Conservation (phyloP, 2,888 invertebrate genomes). For the Apamea monoglypha region DNA sequence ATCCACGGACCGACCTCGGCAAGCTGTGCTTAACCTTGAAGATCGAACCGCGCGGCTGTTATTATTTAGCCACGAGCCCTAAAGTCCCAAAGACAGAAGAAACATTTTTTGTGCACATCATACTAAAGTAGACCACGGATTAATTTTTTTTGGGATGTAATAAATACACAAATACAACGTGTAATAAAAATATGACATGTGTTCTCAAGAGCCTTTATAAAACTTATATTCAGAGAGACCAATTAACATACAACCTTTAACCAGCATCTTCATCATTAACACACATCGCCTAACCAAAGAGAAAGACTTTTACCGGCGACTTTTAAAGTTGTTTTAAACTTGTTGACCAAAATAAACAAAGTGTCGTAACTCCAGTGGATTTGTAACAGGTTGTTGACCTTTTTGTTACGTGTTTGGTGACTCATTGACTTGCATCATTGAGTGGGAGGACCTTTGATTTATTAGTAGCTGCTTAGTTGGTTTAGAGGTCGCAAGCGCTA, state of each 20-base stretch:
- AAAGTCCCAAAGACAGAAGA: too few relatives aligned
- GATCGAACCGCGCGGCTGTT: too few relatives aligned
- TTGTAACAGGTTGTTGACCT: constrained; percentile 54
- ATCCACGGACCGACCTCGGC: too few relatives aligned
- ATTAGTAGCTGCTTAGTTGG: not conserved
- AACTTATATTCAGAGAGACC: not conserved
- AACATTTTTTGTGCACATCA: too few relatives aligned
- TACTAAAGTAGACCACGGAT: too few relatives aligned
- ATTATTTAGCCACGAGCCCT: too few relatives aligned
- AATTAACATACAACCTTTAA: constrained; percentile 7
- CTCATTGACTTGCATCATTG: constrained; percentile 36
- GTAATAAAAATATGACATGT: too few relatives aligned
- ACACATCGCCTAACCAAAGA: constrained; percentile 25
- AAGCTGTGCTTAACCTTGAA: too few relatives aligned
- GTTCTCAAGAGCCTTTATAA: not conserved
- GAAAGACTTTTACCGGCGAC: constrained; percentile 39
- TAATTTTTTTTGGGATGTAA: too few relatives aligned
- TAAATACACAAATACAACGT: too few relatives aligned
- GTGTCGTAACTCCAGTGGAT: constrained; percentile 49
- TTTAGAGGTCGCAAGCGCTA: not conserved
- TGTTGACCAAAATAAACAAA: constrained; percentile 46
- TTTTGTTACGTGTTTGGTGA: constrained; percentile 45
- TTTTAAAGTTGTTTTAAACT: not conserved
- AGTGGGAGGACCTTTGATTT: constrained; percentile 19
- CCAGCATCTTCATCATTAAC: not conserved